These are phyloP conservation scores for Diprion similis DNA, from an alignment of 1,140 invertebrate species.

Conservation along the genomic window DNA sequence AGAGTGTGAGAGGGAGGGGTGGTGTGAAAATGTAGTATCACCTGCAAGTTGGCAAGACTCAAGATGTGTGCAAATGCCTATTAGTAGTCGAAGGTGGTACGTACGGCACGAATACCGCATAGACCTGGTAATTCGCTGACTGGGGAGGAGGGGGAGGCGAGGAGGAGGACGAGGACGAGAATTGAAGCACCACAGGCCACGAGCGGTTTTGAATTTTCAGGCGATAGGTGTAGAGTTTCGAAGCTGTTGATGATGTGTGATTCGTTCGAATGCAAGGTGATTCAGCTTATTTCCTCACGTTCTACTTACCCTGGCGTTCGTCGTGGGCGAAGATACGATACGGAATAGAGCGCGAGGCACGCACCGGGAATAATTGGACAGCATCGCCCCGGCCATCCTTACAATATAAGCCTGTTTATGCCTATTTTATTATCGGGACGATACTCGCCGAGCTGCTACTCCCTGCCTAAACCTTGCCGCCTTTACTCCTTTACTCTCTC, in stretches of 20 bases:
- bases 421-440: no score
- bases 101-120: no score
- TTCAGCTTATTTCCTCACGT: not conserved
- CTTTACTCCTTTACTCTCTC: no score
- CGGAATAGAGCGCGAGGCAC: constrained; percentile 51
- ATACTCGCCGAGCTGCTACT: no score
- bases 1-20: no score
- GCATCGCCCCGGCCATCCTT: constrained; percentile 53
- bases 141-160: not conserved
- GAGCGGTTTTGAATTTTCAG: constrained; percentile 22
- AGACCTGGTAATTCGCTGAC: not conserved
- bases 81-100: no score
- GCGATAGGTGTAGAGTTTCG: constrained; percentile 1
- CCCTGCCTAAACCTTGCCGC: no score
- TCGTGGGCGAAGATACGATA: constrained; percentile 35
- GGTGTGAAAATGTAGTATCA: no score
- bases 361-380: constrained; percentile 56
- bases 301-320: constrained; percentile 50
- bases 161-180: constrained; percentile 19
- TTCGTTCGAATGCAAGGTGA: not conserved
- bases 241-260: not conserved
- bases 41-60: no score
- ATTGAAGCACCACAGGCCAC: constrained; percentile 26
- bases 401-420: no score
- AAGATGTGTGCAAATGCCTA: no score